Percentiles rank a stretch among this genome's conserved stretches.
These are phyloP conservation scores for Drosophila multiciliata DNA, from an alignment of 2,888 invertebrate species.

Conservation along the genomic window DNA sequence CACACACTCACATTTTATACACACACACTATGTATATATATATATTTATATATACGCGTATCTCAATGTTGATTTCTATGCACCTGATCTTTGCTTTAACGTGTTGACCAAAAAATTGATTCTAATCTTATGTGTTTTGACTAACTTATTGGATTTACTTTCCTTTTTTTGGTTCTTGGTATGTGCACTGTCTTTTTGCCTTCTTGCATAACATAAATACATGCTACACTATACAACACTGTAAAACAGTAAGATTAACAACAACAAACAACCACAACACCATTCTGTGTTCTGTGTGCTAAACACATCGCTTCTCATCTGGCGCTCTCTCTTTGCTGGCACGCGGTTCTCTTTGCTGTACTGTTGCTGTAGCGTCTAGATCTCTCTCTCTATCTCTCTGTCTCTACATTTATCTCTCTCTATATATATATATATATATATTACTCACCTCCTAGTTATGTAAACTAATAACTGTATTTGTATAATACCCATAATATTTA, in stretches of 20 bases:
- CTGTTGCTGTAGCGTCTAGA: constrained; percentile 46
- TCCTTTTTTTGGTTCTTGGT: constrained; percentile 3
- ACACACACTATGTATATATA: constrained; percentile 54
- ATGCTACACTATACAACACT: constrained; percentile 17
- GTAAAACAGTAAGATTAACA: constrained; percentile 17
- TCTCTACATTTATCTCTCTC: constrained; percentile 8
- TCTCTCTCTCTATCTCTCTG: constrained; percentile 15
- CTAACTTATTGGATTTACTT: constrained; percentile 25
- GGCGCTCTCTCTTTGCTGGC: constrained; percentile 38
- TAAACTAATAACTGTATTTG: constrained; percentile 30
- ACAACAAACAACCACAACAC: constrained; percentile 16
- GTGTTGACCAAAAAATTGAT: constrained; percentile 17
- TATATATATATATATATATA: constrained; percentile 9
- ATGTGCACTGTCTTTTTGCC: constrained; percentile 24
- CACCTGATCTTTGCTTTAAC: constrained; percentile 46
- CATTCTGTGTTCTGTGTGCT: constrained; percentile 25
- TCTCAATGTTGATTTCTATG: constrained; percentile 54
- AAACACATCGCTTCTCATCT: constrained; percentile 49
- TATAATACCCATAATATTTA: constrained; percentile 36
- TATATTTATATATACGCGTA: constrained; percentile 25
- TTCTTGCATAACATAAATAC: constrained; percentile 37
- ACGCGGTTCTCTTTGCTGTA: constrained; percentile 43
- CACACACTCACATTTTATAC: constrained; percentile 27
- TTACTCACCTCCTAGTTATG: constrained; percentile 32
- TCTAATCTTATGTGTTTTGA: constrained; percentile 21